A percentile compares a stretch with the other conserved stretches of the same genome.
These are phyloP conservation scores for Micropterix aruncella DNA, from an alignment of 2,888 invertebrate species.

Conservation along the genomic window DNA sequence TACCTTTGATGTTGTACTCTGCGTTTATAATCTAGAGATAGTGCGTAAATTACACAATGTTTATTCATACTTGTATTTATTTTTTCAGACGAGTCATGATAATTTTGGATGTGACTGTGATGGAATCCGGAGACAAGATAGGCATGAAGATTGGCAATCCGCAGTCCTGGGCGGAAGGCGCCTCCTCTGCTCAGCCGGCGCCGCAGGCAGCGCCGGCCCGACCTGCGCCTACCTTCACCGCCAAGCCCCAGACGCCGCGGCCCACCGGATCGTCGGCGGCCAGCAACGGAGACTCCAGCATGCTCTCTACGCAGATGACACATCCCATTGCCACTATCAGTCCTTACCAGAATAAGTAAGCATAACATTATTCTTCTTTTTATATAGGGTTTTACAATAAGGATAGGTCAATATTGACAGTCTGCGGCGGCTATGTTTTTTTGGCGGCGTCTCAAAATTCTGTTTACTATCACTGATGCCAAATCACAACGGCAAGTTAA, in stretches of 20 bases:
- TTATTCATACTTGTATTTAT: no score
- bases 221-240: slow-evolving; percentile 17
- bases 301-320: slow-evolving; percentile 36
- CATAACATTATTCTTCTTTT: no score
- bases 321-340: slow-evolving; percentile 77
- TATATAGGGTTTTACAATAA: no score
- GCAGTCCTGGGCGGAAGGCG: slow-evolving; percentile 43
- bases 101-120: slow-evolving; percentile 61
- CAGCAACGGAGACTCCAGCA: slow-evolving; percentile 24
- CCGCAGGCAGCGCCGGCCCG: slow-evolving; percentile 15
- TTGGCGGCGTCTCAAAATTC: no score
- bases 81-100: slow-evolving; percentile 66
- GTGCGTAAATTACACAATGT: no score
- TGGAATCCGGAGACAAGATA: slow-evolving; percentile 58
- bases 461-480: no score
- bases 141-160: slow-evolving; percentile 70
- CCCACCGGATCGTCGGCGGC: slow-evolving; percentile 14
- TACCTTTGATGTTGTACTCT: no score
- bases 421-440: no score
- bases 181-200: slow-evolving; percentile 16
- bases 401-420: no score
- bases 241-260: slow-evolving; percentile 4
- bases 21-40: no score
- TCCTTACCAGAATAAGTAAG: slow-evolving; percentile 84
- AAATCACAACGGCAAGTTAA: no score